Base-by-base conservation (phyloP, 2,797 vertebrate genomes). In the Chrosomus eos region DNA sequence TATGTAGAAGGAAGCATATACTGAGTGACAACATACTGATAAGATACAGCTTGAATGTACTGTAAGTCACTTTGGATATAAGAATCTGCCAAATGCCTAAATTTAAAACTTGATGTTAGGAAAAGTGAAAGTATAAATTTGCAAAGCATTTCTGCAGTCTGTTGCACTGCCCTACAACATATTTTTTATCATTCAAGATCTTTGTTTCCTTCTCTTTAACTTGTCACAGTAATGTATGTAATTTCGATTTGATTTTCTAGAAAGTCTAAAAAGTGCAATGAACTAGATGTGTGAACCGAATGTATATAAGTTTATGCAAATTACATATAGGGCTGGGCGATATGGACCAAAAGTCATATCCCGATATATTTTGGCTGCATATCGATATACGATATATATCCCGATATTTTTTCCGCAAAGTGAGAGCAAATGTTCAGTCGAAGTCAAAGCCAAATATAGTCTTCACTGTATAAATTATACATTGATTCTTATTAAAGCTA, bases 21-120 rank as follows among this genome's bases (percentile, higher is more conserved):
- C 16, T 70, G n/a, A n/a, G n/a, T n/a, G 79, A 58, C 55, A 77
- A 58, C 36, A 40, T 28, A 43, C n/a, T 62, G 36, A 77, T 19
- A 77, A 58, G 36, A 40, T 19, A 18, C 14, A 76, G 53, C 33
- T 76, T 60, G 7, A 60, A 26, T 76, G 23, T 26, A 60, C 21
- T 76, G 33, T 3, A 60, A 28, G n/a, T 77, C 53, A 77, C 55
- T 77, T 77, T 62, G 2, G 53, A 60, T 43, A 26, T 28, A 43
- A 62, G 5, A 18, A 36, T 55, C 21, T 58, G 21, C 4, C 21
- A 55, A 36, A 75, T 75, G 31, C 1, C 0, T 75, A 7, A 2
- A 21, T 74, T 19, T 53, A 36, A 75, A 55, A 26, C 23, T 18
- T 6, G 2, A 77, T 60, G 16, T 40, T 64, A 7, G 26, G 3